Evolutionary conservation across 2,113 vertebrate genomes (phyloP).

Genomic region (Halcyon senegalensis): DNA sequence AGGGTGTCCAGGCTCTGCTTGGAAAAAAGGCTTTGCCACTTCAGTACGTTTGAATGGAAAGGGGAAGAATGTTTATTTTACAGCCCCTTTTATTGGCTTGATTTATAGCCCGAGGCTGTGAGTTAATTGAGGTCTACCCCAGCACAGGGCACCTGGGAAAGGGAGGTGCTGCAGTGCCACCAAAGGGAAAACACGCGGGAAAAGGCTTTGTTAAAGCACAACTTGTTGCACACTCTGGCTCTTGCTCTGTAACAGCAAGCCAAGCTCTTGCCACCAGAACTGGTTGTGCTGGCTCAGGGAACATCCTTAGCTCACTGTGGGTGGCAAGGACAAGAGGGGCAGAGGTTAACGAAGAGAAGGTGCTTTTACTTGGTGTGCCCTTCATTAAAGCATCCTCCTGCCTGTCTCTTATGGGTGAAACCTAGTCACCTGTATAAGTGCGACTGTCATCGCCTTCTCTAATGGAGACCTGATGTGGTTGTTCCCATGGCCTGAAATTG

Average conservation of each 20-base stretch:
- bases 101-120: constrained; percentile 83
- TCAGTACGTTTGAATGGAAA: constrained; percentile 82
- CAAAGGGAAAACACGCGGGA: background rate
- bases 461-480: constrained; percentile 54
- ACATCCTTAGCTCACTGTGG: background rate
- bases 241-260: background rate
- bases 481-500: constrained; percentile 67
- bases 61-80: constrained; percentile 84
- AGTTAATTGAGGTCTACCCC: constrained; percentile 81
- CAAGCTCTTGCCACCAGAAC: background rate
- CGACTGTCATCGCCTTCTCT: constrained; percentile 84
- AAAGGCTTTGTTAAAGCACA: background rate
- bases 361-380: constrained; percentile 44
- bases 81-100: constrained; percentile 79
- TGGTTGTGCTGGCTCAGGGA: background rate
- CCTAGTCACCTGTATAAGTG: constrained; percentile 70
- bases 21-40: constrained; percentile 71
- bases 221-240: background rate
- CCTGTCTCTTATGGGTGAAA: constrained; percentile 61
- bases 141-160: constrained; percentile 75
- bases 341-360: constrained; percentile 68
- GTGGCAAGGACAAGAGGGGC: constrained; percentile 44
- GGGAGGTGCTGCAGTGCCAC: constrained; percentile 26
- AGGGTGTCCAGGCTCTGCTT: constrained; percentile 56
- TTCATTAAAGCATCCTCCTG: constrained; percentile 50